Evolutionary conservation across 1,140 invertebrate genomes (phyloP), one percentile per base, ranked within the genome.

Genomic region (Sesamia nonagrioides): DNA sequence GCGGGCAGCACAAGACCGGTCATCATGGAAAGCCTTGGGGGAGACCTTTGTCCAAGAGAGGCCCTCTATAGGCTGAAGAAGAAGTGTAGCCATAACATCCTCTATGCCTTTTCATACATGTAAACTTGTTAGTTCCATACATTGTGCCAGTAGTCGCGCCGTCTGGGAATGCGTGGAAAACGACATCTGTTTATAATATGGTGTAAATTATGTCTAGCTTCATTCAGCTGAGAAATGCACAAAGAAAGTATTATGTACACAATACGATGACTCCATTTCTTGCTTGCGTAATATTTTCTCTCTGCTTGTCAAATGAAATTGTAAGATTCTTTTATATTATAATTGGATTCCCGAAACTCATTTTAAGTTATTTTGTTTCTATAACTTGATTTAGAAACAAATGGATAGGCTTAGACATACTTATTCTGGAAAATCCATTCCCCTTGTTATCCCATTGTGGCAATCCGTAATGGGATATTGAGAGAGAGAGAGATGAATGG

Each of bases 91-190:
- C n/a, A n/a, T n/a, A n/a, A n/a, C n/a, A n/a, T n/a, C n/a, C n/a
- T 21, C 21, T 18, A 54, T 27, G 11, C 18, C 18, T 58, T 58
- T 58, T 27, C 21, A 33, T 27, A 56, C 8, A 33, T 58, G 54
- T 58, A 27, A 58, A 58, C 13, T 21, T 27, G 33, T 58, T 58
- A 27, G 9, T 58, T 58, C 13, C 54, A 27, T 33, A 58, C 54
- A 27, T 27, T 58, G 9, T 33, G 21, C 2, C 54, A 58, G 27
- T 33, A 33, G 21, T 33, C 17, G 5, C 21, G 61, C 37, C 11
- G 61, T 66, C 61, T 66, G 61, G 37, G 61, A 66, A 66, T 66
- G 61, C 37, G 54, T 58, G 6, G 61, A 66, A 63, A 66, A 66
- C 37, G 21, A 42, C 17, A 45, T 66, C 37, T 66, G 61, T 66